Conservation (phyloP, 2,888 invertebrate genomes). For the Tiphia femorata region DNA sequence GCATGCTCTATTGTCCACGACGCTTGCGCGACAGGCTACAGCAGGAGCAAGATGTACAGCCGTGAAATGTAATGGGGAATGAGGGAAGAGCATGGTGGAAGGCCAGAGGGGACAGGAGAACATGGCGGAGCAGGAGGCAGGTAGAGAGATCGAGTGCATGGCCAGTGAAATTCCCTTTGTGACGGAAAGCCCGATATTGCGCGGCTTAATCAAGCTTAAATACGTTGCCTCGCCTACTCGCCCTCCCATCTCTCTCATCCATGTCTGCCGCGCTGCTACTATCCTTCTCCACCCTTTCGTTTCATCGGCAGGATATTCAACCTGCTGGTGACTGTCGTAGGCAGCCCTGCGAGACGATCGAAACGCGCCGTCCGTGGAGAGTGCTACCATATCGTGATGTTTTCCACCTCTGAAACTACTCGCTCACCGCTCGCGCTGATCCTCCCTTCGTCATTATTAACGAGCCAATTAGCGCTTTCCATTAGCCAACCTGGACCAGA, state of each 20-base stretch:
- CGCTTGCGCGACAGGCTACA: too few species aligned
- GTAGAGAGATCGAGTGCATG: slow-evolving; percentile 1
- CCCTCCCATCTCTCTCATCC: slow-evolving; percentile 4
- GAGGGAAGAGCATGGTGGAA: slow-evolving; percentile 13
- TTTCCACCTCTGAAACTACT: too few species aligned
- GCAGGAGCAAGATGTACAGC: too few species aligned
- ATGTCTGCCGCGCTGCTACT: neutral
- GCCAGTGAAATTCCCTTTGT: slow-evolving; percentile 44
- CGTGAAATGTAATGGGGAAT: slow-evolving; percentile 3
- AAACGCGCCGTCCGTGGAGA: slow-evolving; percentile 11
- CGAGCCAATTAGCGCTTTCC: slow-evolving; percentile 41
- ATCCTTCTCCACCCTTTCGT: neutral
- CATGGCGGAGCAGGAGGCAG: neutral
- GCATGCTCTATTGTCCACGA: too few species aligned
- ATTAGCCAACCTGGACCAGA: slow-evolving; percentile 15
- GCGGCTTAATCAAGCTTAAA: slow-evolving; percentile 45
- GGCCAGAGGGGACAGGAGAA: neutral
- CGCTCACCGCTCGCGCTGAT: slow-evolving; percentile 12
- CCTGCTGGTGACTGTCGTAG: neutral
- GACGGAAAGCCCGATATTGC: slow-evolving; percentile 41
- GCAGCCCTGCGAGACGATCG: slow-evolving; percentile 12
- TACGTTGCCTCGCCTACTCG: slow-evolving; percentile 23
- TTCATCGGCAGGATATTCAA: neutral
- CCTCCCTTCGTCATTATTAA: slow-evolving; percentile 36
- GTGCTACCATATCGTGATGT: slow-evolving; percentile 7